Evolutionary conservation across 2,113 vertebrate species (phyloP).

Genomic region (Paraplagusia blochii): DNA sequence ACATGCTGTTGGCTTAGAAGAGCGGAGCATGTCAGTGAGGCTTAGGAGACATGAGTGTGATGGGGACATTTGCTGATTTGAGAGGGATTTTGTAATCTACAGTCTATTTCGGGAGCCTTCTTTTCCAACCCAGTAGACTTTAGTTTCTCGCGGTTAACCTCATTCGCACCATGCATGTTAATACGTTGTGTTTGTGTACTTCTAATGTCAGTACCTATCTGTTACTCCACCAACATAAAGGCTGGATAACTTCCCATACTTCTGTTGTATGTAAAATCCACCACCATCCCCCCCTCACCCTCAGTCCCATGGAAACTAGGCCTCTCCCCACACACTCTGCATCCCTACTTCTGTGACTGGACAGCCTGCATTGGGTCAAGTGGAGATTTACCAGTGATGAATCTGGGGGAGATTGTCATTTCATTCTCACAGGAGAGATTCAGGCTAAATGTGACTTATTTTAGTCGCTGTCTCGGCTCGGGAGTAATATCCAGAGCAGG

Average conservation of each 20-base stretch:
- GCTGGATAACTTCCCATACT: constrained; percentile 39
- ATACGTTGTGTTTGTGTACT: too few relatives aligned
- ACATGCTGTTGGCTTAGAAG: constrained; percentile 32
- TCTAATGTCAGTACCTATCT: too few relatives aligned
- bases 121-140: constrained; percentile 47
- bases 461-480: constrained; percentile 25
- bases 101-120: constrained; percentile 62
- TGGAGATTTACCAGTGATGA: constrained; percentile 68
- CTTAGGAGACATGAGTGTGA: constrained; percentile 55
- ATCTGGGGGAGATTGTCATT: constrained; percentile 54
- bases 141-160: constrained; percentile 37
- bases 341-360: constrained; percentile 63
- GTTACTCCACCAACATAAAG: constrained; percentile 24
- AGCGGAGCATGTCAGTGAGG: constrained; percentile 48
- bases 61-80: constrained; percentile 62
- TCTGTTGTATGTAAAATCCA: constrained; percentile 17
- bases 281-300: constrained; percentile 27
- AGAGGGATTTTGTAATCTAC: constrained; percentile 34
- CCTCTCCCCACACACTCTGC: constrained; percentile 48
- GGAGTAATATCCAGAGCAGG: not conserved
- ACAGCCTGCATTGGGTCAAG: constrained; percentile 68
- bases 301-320: constrained; percentile 56
- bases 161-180: not conserved
- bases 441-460: constrained; percentile 48
- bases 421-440: constrained; percentile 27